These are phyloP conservation scores for Amniataba percoides DNA, from an alignment of 2,797 vertebrate genomes.

Conservation along the genomic window DNA sequence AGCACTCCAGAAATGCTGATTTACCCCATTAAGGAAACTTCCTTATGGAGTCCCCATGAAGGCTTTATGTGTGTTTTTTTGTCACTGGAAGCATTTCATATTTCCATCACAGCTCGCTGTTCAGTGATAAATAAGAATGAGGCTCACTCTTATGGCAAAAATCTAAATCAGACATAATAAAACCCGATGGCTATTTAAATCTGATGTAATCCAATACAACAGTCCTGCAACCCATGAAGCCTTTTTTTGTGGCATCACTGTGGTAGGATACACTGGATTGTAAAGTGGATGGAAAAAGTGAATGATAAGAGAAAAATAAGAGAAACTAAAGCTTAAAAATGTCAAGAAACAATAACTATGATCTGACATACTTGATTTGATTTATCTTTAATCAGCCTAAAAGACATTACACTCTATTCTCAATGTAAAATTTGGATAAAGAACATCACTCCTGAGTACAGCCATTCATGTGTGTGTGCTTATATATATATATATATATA, in stretches of 20 bases:
- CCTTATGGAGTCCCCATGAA: conserved; percentile 37
- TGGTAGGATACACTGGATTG: background rate
- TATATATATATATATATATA: background rate
- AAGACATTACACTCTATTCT: background rate
- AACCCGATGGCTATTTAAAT: background rate
- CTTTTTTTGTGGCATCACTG: background rate
- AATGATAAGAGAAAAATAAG: too few species aligned
- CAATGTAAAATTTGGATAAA: background rate
- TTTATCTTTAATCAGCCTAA: background rate
- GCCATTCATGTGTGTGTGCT: background rate
- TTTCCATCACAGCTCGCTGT: conserved; percentile 37
- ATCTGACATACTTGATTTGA: background rate
- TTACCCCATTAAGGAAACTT: conserved; percentile 65
- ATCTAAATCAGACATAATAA: background rate
- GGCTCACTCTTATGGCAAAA: background rate
- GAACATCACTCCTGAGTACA: background rate
- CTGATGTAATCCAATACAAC: background rate
- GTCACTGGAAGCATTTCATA: conserved; percentile 49
- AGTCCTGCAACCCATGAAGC: background rate
- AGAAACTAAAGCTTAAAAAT: background rate
- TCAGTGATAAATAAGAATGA: background rate
- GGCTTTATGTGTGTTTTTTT: conserved; percentile 7
- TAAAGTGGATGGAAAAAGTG: background rate
- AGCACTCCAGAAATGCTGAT: conserved; percentile 77
- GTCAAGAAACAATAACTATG: background rate